phyloP scores from a whole-genome alignment of 2,888 invertebrate species.

The Philereme transversata region DNA sequence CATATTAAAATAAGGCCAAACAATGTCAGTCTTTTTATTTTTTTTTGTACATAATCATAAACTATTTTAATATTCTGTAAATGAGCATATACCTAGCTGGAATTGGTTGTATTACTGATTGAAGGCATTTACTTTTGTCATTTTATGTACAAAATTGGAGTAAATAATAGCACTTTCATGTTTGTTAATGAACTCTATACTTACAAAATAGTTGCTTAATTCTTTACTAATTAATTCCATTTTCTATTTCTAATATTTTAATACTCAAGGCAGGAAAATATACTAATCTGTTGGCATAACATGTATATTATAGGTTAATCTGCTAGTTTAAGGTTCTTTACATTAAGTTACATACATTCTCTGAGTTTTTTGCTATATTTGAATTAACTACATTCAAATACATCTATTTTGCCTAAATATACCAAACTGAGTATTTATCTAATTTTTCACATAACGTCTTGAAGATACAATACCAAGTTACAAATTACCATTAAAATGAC shows the following conservation, averaged over 20 bases:
- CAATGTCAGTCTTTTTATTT: too few species aligned
- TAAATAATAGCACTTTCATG: constrained; percentile 26
- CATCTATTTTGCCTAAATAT: constrained; percentile 45
- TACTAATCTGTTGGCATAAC: constrained; percentile 1
- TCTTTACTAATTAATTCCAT: constrained; percentile 6
- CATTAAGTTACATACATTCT: constrained; percentile 12
- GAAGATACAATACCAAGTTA: constrained; percentile 46
- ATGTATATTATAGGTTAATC: not conserved
- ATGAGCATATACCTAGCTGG: constrained; percentile 60
- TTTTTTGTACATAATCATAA: constrained; percentile 51
- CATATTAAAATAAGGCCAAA: too few species aligned
- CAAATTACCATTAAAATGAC: constrained; percentile 54
- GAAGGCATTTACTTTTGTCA: constrained; percentile 38
- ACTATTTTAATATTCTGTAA: constrained; percentile 60
- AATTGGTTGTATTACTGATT: constrained; percentile 50
- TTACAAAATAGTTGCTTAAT: constrained; percentile 15
- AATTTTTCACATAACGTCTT: constrained; percentile 45
- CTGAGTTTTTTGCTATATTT: constrained; percentile 27
- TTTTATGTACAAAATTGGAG: constrained; percentile 23
- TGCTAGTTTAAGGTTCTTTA: constrained; percentile 11
- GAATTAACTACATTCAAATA: constrained; percentile 36
- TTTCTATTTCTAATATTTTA: too few species aligned
- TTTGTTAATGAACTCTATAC: constrained; percentile 13
- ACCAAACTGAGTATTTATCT: constrained; percentile 61
- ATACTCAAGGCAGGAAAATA: too few species aligned